These are phyloP conservation scores for Lutjanus argentimaculatus DNA, from an alignment of 2,797 vertebrate species.

Conservation along the genomic window DNA sequence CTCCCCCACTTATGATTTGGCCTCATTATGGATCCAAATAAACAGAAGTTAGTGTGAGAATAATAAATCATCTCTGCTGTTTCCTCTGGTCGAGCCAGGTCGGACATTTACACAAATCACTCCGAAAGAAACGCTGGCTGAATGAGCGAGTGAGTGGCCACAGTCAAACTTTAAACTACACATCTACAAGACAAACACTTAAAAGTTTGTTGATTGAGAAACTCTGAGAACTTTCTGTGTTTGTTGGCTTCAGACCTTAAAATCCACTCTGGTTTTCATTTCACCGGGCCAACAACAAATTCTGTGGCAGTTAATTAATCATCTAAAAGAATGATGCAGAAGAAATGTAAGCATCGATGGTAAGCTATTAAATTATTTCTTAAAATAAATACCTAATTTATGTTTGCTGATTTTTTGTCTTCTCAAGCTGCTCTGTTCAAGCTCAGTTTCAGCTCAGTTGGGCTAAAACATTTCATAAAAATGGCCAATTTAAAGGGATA, in stretches of 20 bases:
- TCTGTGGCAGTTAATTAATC: background rate
- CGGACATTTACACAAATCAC: conserved; percentile 35
- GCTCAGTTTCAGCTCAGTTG: background rate
- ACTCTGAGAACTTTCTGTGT: background rate
- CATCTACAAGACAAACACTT: background rate
- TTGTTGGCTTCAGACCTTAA: background rate
- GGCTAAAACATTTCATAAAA: background rate
- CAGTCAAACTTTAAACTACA: conserved; percentile 4
- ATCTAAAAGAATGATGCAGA: background rate
- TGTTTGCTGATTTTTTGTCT: background rate
- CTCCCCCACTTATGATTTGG: conserved; percentile 40
- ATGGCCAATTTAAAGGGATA: background rate
- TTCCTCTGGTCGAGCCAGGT: conserved; percentile 35
- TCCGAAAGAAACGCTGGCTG: conserved; percentile 32
- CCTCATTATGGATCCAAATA: conserved; percentile 58
- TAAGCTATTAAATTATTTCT: background rate
- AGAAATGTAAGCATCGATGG: background rate
- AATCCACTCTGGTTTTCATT: background rate
- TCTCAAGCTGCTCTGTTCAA: background rate
- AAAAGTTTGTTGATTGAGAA: background rate
- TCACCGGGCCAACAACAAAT: background rate
- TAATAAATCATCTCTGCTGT: conserved; percentile 40
- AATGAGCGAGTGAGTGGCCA: background rate
- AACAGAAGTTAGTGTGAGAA: conserved; percentile 37
- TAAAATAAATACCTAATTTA: background rate